These are phyloP conservation scores for Drosophila macrospina DNA, from an alignment of 2,888 invertebrate species.

Conservation along the genomic window DNA sequence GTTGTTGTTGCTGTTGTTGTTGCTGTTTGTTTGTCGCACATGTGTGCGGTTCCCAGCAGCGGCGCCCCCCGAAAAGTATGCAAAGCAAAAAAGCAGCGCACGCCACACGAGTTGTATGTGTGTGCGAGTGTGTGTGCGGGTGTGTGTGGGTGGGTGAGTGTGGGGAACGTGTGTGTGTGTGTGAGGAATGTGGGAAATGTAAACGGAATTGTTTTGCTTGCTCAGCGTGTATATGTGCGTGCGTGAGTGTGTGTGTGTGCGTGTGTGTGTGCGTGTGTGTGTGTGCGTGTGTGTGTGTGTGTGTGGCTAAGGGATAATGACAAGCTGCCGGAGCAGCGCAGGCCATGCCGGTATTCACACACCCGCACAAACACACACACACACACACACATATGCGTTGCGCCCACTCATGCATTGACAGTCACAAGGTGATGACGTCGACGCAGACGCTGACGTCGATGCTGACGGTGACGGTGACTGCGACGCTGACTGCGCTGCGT, in stretches of 20 bases:
- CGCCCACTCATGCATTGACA: slow-evolving; percentile 55
- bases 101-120: slow-evolving; percentile 48
- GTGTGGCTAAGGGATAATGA: slow-evolving; percentile 77
- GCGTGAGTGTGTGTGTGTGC: slow-evolving; percentile 46
- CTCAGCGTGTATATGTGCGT: slow-evolving; percentile 47
- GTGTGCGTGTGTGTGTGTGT: slow-evolving; percentile 35
- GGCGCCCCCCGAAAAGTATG: slow-evolving; percentile 68
- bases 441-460: slow-evolving; percentile 14
- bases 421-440: slow-evolving; percentile 65
- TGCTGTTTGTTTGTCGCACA: slow-evolving; percentile 73
- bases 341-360: slow-evolving; percentile 17
- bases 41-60: slow-evolving; percentile 73
- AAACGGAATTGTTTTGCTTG: slow-evolving; percentile 80
- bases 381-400: slow-evolving; percentile 2
- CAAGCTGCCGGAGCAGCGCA: slow-evolving; percentile 54
- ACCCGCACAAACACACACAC: slow-evolving; percentile 13
- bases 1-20: slow-evolving; percentile 32
- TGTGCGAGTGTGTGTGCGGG: no score
- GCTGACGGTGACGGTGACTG: slow-evolving; percentile 3
- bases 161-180: slow-evolving; percentile 13
- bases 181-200: slow-evolving; percentile 72
- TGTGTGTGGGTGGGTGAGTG: slow-evolving; percentile 21
- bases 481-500: slow-evolving; percentile 56
- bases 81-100: slow-evolving; percentile 65
- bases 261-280: slow-evolving; percentile 48